Evolutionary conservation across 2,888 invertebrate genomes (phyloP).

Genomic region (Hemistola chrysoprasaria): DNA sequence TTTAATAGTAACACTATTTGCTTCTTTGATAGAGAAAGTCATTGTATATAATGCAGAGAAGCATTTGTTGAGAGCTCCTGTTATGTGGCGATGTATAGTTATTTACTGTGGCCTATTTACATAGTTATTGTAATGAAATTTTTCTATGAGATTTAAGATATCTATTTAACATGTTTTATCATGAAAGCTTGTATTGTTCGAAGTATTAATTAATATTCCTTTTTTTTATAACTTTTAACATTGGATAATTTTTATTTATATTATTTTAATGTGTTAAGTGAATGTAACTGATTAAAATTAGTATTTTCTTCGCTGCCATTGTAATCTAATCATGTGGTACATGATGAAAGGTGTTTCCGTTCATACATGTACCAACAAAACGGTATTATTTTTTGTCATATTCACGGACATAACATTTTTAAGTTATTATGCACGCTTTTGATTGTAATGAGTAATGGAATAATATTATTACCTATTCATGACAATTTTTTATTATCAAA

Average conservation of each 20-base stretch:
- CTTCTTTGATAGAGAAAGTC: conserved; percentile 70
- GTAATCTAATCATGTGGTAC: conserved; percentile 24
- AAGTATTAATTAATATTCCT: conserved; percentile 76
- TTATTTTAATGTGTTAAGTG: conserved; percentile 34
- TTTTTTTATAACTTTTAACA: conserved; percentile 46
- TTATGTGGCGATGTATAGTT: conserved; percentile 61
- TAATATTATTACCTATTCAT: conserved; percentile 45
- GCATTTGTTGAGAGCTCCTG: conserved; percentile 62
- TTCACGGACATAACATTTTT: conserved; percentile 22
- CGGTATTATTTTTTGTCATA: conserved; percentile 32
- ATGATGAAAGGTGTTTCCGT: conserved; percentile 16
- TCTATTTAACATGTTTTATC: conserved; percentile 65
- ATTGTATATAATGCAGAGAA: conserved; percentile 72
- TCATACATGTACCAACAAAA: conserved; percentile 20
- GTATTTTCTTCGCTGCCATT: conserved; percentile 36
- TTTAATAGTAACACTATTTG: conserved; percentile 45
- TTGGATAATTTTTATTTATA: conserved; percentile 39
- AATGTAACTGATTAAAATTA: conserved; percentile 23
- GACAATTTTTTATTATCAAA: conserved; percentile 58
- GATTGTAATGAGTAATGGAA: conserved; percentile 41
- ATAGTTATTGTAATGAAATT: conserved; percentile 54
- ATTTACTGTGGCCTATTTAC: conserved; percentile 67
- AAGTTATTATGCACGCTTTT: conserved; percentile 40
- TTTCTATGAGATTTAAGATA: conserved; percentile 60
- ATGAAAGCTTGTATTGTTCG: conserved; percentile 71